Percentiles rank a stretch among this genome's conserved stretches.
phyloP scores from a whole-genome alignment of 92 coral and sea anemone species.

The Pocillopora meandrina region DNA sequence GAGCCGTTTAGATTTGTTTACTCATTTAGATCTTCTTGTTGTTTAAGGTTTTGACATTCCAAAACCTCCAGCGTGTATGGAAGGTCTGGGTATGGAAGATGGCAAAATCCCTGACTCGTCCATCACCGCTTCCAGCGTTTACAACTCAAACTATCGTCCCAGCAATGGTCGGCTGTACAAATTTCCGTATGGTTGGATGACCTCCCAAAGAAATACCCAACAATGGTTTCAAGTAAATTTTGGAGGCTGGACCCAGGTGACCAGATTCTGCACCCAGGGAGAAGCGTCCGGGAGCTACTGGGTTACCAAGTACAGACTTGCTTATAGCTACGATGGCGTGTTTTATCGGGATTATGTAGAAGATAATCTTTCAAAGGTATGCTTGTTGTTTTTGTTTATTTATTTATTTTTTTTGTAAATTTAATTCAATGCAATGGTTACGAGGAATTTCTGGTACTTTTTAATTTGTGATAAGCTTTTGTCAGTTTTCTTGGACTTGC shows the following conservation, averaged over 20 bases:
- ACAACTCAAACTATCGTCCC: not conserved
- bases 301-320: slow-evolving; percentile 37
- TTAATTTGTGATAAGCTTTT: too few species aligned
- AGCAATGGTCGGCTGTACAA: slow-evolving; percentile 18
- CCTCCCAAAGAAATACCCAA: not conserved
- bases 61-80: slow-evolving; percentile 10
- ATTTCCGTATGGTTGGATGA: slow-evolving; percentile 9
- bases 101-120: slow-evolving; percentile 25
- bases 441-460: too few species aligned
- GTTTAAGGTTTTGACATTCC: slow-evolving; percentile 11
- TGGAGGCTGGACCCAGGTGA: slow-evolving; percentile 21
- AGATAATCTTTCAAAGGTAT: not conserved
- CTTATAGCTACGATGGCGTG: slow-evolving; percentile 36
- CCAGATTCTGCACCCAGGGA: slow-evolving; percentile 21
- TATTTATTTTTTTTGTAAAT: too few species aligned
- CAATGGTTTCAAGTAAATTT: slow-evolving; percentile 32
- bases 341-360: slow-evolving; percentile 40
- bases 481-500: too few species aligned
- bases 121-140: slow-evolving; percentile 14
- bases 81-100: slow-evolving; percentile 33
- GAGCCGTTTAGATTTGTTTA: too few species aligned
- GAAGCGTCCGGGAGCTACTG: slow-evolving; percentile 3
- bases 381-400: too few species aligned
- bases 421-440: too few species aligned
- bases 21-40: too few species aligned